These are phyloP conservation scores for Anthopleura sola DNA, from an alignment of 64 coral and sea anemone species.

Conservation along the genomic window DNA sequence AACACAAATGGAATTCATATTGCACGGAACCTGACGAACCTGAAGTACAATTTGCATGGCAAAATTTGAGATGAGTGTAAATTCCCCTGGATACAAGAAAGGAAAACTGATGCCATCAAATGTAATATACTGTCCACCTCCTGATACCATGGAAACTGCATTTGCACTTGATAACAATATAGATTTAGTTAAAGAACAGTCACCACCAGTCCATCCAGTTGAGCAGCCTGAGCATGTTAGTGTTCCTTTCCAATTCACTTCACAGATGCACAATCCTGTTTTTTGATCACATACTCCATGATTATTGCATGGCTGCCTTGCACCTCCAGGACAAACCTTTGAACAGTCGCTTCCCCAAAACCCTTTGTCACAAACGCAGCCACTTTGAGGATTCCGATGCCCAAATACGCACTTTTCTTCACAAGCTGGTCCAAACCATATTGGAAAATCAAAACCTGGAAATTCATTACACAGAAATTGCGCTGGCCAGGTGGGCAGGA, in stretches of 20 bases:
- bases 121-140: conserved; percentile 65
- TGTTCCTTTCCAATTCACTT: conserved; percentile 77
- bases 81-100: conserved; percentile 57
- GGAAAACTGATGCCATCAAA: conserved; percentile 86
- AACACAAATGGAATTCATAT: conserved; percentile 69
- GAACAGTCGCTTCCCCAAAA: conserved; percentile 92
- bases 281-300: conserved; percentile 59
- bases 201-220: conserved; percentile 58
- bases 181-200: conserved; percentile 69
- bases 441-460: conserved; percentile 67
- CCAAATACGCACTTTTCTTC: conserved; percentile 64
- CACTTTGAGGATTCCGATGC: conserved; percentile 7
- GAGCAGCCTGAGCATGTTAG: conserved; percentile 57
- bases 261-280: conserved; percentile 65
- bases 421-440: conserved; percentile 79
- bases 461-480: conserved; percentile 75
- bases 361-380: conserved; percentile 65
- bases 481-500: conserved; percentile 62
- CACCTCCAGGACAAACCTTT: conserved; percentile 68
- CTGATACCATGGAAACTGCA: conserved; percentile 50
- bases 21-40: conserved; percentile 83
- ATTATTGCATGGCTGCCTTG: conserved; percentile 63
- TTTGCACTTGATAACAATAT: background rate
- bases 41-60: conserved; percentile 52
- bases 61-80: conserved; percentile 43